Evolutionary conservation across 1,140 invertebrate genomes (phyloP).

Genomic region (Ceratina calcarata): DNA sequence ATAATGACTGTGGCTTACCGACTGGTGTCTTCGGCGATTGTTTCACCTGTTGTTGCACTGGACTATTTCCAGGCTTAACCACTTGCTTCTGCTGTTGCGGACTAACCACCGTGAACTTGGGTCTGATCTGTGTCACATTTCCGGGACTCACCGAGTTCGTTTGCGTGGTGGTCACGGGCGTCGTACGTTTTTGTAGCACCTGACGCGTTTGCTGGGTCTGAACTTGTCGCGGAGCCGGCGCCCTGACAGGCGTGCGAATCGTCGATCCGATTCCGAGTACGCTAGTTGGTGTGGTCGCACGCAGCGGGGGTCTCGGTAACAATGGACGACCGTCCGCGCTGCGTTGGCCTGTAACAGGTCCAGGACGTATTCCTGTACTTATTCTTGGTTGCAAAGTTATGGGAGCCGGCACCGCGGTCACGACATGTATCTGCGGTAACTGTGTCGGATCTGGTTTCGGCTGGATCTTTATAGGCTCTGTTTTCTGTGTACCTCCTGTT

Average conservation of each 20-base stretch:
- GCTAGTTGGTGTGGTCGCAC: constrained; percentile 68
- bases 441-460: constrained; percentile 77
- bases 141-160: constrained; percentile 53
- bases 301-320: constrained; percentile 72
- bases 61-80: constrained; percentile 61
- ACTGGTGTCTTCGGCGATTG: constrained; percentile 64
- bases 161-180: constrained; percentile 62
- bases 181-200: constrained; percentile 70
- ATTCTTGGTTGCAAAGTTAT: constrained; percentile 71
- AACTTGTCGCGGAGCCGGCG: constrained; percentile 65
- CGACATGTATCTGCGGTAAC: constrained; percentile 77
- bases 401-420: constrained; percentile 72
- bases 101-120: constrained; percentile 65
- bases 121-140: constrained; percentile 65
- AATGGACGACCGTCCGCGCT: constrained; percentile 71
- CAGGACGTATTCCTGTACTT: constrained; percentile 64
- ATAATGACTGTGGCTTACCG: constrained; percentile 71
- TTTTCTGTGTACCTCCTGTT: constrained; percentile 69
- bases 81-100: constrained; percentile 64
- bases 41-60: constrained; percentile 58
- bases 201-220: constrained; percentile 63
- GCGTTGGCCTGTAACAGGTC: constrained; percentile 58
- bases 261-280: constrained; percentile 68
- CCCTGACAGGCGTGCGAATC: constrained; percentile 70
- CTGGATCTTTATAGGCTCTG: constrained; percentile 78